Conservation (phyloP, 2,797 vertebrate genomes). For the Chloroceryle amazona region DNA sequence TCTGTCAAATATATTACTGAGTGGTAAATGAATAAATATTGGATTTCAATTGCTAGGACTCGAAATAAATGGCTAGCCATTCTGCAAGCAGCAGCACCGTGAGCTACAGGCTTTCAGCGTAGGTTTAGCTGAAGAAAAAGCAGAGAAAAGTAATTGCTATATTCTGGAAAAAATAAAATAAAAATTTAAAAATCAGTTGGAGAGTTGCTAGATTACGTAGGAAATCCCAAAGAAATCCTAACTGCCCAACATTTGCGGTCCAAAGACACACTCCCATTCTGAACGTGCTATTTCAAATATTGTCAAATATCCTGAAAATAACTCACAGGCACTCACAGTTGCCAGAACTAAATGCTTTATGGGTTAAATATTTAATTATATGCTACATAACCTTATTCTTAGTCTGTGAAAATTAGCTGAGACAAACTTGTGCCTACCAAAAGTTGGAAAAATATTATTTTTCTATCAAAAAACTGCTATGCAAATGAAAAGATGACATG, state of each 20-base stretch:
- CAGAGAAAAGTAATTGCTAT: neutral
- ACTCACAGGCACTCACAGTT: neutral
- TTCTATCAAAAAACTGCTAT: neutral
- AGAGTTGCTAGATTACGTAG: neutral
- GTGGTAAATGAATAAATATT: slow-evolving; percentile 67
- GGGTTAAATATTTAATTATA: neutral
- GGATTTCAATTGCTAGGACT: slow-evolving; percentile 66
- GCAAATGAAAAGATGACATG: neutral
- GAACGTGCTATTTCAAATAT: neutral
- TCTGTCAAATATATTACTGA: slow-evolving; percentile 65
- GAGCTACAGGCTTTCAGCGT: neutral
- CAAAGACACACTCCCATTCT: neutral
- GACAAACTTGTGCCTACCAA: neutral
- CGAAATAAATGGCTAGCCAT: slow-evolving; percentile 48
- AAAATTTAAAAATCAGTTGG: neutral
- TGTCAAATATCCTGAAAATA: neutral
- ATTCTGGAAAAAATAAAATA: neutral
- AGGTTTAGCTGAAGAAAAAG: slow-evolving; percentile 12
- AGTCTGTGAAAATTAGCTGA: neutral
- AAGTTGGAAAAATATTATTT: neutral
- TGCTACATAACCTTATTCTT: neutral
- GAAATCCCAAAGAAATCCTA: neutral
- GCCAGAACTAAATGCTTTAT: neutral
- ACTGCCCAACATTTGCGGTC: neutral
- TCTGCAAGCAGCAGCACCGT: neutral